These are phyloP conservation scores for Andricus quercusramuli DNA, from an alignment of 2,888 invertebrate genomes.

Conservation along the genomic window DNA sequence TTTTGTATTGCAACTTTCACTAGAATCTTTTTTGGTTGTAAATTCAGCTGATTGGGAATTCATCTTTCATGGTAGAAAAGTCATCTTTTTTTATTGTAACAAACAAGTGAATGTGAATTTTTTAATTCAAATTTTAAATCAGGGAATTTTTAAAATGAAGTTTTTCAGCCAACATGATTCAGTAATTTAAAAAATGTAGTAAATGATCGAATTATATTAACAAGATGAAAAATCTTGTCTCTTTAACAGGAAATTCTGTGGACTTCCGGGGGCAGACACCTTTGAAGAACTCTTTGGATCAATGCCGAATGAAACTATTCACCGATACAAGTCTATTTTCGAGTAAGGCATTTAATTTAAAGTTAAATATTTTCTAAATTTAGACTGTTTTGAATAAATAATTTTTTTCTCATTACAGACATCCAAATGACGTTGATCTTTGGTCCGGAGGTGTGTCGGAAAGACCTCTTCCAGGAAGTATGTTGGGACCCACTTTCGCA, in stretches of 20 bases:
- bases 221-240: not conserved
- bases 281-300: conserved; percentile 92
- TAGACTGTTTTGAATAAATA: not conserved
- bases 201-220: not conserved
- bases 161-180: not conserved
- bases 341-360: conserved; percentile 81
- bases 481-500: conserved; percentile 96
- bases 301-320: conserved; percentile 93
- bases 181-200: not conserved
- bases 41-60: too few species aligned
- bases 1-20: too few species aligned
- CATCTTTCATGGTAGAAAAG: too few species aligned
- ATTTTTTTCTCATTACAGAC: conserved; percentile 78
- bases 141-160: too few species aligned
- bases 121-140: too few species aligned
- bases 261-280: conserved; percentile 87
- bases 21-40: too few species aligned
- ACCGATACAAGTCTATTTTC: conserved; percentile 90
- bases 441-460: conserved; percentile 98
- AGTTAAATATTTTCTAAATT: not conserved
- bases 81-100: too few species aligned
- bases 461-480: conserved; percentile 91
- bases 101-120: too few species aligned
- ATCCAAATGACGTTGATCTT: conserved; percentile 94
- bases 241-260: conserved; percentile 88